Conservation (phyloP, 2,113 vertebrate species). For the Pelobates fuscus region DNA sequence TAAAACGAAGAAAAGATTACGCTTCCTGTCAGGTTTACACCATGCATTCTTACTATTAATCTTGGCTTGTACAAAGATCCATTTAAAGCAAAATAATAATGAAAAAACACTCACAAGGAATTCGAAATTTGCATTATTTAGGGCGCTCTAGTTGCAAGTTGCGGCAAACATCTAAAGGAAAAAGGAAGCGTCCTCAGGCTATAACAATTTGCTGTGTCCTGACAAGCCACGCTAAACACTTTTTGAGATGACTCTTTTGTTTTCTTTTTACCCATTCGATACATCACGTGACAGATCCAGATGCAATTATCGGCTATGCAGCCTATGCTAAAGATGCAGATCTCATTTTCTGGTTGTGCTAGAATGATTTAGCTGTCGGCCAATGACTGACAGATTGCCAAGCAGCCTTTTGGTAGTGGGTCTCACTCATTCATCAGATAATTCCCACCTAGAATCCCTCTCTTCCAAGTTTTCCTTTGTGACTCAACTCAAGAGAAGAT, state of each 20-base stretch:
- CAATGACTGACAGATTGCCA: neutral
- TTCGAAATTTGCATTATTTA: too few relatives aligned
- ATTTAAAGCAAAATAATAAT: too few relatives aligned
- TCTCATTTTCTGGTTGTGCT: constrained; percentile 35
- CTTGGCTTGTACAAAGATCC: too few relatives aligned
- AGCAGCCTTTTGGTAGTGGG: too few relatives aligned
- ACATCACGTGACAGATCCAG: constrained; percentile 24
- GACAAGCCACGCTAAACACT: constrained; percentile 41
- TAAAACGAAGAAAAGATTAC: neutral
- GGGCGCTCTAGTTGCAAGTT: constrained; percentile 36
- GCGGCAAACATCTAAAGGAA: constrained; percentile 35
- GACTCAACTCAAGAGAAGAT: too few relatives aligned
- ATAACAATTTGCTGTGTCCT: constrained; percentile 30
- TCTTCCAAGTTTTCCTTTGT: too few relatives aligned
- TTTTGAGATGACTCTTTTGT: constrained; percentile 23
- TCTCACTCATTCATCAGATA: too few relatives aligned
- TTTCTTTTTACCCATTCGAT: constrained; percentile 20
- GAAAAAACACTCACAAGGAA: too few relatives aligned
- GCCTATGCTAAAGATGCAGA: constrained; percentile 33
- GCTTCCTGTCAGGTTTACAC: too few relatives aligned
- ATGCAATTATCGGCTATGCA: constrained; percentile 18
- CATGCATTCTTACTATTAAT: too few relatives aligned
- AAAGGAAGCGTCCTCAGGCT: constrained; percentile 29
- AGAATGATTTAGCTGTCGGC: neutral
- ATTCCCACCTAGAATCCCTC: too few relatives aligned